A percentile compares a stretch with the other conserved stretches of the same genome.
Conservation (phyloP, 2,888 invertebrate genomes). For the Torymus auratus region DNA sequence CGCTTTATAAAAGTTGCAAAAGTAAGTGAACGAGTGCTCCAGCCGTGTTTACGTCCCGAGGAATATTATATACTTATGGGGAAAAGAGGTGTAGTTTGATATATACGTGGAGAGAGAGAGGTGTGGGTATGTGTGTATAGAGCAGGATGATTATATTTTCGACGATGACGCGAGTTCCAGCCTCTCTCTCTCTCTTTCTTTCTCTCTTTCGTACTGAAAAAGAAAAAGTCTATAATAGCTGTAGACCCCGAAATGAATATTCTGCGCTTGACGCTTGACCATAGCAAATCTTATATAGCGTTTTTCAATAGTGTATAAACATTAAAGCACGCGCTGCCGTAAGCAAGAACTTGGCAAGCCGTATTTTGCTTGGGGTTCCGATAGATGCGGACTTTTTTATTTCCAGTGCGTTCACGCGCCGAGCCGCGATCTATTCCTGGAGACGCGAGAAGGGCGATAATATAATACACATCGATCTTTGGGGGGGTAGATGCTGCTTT, state of each 20-base stretch:
- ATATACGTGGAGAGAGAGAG: no score
- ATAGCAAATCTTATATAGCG: no score
- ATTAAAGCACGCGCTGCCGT: no score
- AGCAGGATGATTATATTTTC: constrained; percentile 67
- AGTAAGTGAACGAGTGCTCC: constrained; percentile 42
- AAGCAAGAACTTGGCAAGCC: no score
- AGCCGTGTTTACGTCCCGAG: constrained; percentile 12
- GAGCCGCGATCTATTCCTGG: constrained; percentile 67
- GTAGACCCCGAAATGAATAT: no score
- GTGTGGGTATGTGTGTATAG: not conserved
- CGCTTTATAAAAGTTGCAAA: constrained; percentile 50
- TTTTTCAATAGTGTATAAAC: no score
- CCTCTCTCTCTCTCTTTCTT: constrained; percentile 1
- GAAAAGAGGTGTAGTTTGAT: no score
- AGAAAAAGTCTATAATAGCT: no score
- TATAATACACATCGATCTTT: constrained; percentile 63
- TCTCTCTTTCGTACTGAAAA: not conserved
- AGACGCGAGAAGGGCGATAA: constrained; percentile 62
- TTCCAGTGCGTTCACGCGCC: not conserved
- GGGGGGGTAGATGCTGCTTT: no score
- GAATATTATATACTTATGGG: no score
- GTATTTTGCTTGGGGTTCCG: no score
- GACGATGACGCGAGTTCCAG: constrained; percentile 68
- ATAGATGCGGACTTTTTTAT: not conserved
- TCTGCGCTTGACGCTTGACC: no score